Evolutionary conservation across 2,113 vertebrate genomes (phyloP).

Genomic region (Indicator indicator): DNA sequence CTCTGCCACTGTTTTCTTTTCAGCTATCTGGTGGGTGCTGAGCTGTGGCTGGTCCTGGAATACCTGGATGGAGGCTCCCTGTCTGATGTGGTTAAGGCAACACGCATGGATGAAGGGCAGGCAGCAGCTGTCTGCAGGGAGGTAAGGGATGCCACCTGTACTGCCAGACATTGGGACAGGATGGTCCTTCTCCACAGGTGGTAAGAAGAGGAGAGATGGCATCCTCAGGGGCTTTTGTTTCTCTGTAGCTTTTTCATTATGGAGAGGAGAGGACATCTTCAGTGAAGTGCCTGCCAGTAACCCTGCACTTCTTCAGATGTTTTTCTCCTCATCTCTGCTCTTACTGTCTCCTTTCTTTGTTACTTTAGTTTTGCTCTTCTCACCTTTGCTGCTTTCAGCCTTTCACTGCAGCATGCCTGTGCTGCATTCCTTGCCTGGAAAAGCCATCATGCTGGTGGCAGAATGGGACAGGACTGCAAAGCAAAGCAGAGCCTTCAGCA

Average conservation of each 20-base stretch:
- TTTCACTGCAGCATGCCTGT: not conserved
- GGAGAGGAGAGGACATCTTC: not conserved
- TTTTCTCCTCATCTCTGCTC: not conserved
- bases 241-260: not conserved
- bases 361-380: not conserved
- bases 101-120: constrained; percentile 98
- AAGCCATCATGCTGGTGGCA: not conserved
- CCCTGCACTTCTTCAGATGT: not conserved
- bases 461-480: not conserved
- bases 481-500: not conserved
- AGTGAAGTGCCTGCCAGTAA: not conserved
- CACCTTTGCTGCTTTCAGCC: not conserved
- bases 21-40: constrained; percentile 97
- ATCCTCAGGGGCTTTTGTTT: not conserved
- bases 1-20: constrained; percentile 5
- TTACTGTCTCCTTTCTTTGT: not conserved
- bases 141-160: constrained; percentile 71
- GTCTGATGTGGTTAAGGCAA: constrained; percentile 96
- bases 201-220: not conserved
- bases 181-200: not conserved
- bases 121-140: constrained; percentile 98
- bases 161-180: not conserved
- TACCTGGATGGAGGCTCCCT: constrained; percentile 96
- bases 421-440: not conserved
- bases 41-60: constrained; percentile 99